Evolutionary conservation across 1,140 invertebrate species (phyloP).

Genomic region (Drosophila tsacasi): DNA sequence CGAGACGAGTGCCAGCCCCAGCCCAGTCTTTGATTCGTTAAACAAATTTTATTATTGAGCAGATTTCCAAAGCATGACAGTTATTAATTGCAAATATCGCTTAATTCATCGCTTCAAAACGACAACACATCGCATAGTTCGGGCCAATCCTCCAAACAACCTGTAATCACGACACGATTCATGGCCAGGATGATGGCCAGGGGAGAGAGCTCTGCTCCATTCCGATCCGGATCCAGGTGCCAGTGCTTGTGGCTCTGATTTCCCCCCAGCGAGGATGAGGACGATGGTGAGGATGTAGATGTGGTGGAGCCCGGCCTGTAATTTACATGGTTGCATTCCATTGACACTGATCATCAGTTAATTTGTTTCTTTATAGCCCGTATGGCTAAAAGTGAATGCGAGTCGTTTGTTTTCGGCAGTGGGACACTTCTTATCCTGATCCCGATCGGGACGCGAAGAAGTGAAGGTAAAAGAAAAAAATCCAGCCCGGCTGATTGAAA

Average conservation of each 20-base stretch:
- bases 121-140: constrained; percentile 79
- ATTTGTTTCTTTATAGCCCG: constrained; percentile 79
- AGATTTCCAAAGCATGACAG: constrained; percentile 82
- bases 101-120: constrained; percentile 84
- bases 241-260: constrained; percentile 48
- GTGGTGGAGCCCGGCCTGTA: constrained; percentile 32
- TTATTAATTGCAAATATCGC: constrained; percentile 85
- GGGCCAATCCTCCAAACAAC: constrained; percentile 71
- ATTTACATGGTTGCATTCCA: constrained; percentile 84
- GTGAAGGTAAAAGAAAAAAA: constrained; percentile 40
- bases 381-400: constrained; percentile 76
- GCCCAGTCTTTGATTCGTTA: constrained; percentile 74
- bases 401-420: constrained; percentile 80
- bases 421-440: constrained; percentile 75
- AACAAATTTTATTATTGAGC: constrained; percentile 82
- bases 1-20: constrained; percentile 11
- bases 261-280: constrained; percentile 25
- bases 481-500: constrained; percentile 38
- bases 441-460: constrained; percentile 36
- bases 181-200: constrained; percentile 31
- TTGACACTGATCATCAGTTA: constrained; percentile 84
- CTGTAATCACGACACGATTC: constrained; percentile 80
- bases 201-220: neutral
- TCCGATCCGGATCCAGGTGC: constrained; percentile 1
- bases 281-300: neutral